A percentile compares a stretch with the other conserved stretches of the same genome.
Evolutionary conservation across 2,888 invertebrate species (phyloP).

Genomic region (Aspidiotus destructor): DNA sequence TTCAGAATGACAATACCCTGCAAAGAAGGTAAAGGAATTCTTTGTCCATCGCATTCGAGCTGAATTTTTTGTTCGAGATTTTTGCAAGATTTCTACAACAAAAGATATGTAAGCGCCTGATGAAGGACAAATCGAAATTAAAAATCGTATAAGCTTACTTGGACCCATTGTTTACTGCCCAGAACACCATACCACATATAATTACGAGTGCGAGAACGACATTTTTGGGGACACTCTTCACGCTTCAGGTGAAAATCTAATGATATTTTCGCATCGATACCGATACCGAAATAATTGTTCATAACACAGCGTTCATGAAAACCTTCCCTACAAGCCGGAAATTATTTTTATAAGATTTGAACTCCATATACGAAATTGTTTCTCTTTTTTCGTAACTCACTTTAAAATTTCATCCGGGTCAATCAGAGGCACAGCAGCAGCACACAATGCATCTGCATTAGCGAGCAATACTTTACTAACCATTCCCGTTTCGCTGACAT

Average conservation of each 20-base stretch:
- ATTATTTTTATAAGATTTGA: constrained; percentile 7
- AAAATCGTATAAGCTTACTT: constrained; percentile 36
- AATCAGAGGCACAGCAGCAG: constrained; percentile 90
- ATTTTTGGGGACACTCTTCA: constrained; percentile 94
- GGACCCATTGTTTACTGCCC: constrained; percentile 47
- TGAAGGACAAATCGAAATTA: background rate
- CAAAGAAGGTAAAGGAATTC: constrained; percentile 87
- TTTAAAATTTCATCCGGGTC: constrained; percentile 79
- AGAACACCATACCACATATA: constrained; percentile 79
- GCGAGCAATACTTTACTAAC: constrained; percentile 91
- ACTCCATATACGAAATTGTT: constrained; percentile 22
- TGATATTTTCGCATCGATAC: constrained; percentile 94
- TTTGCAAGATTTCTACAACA: constrained; percentile 77
- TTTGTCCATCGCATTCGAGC: constrained; percentile 89
- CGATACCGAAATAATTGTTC: constrained; percentile 99
- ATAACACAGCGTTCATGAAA: constrained; percentile 90
- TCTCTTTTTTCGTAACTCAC: constrained; percentile 40
- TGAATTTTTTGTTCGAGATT: constrained; percentile 92
- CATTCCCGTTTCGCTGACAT: constrained; percentile 65
- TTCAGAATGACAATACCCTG: constrained; percentile 96
- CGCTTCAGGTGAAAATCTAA: constrained; percentile 94
- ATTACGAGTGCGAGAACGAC: constrained; percentile 84
- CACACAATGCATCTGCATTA: constrained; percentile 91
- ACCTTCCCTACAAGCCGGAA: constrained; percentile 54
- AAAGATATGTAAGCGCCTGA: background rate